A percentile compares a stretch with the other conserved stretches of the same genome.
Evolutionary conservation across 2,113 vertebrate species (phyloP).

Genomic region (Peromyscus californicus): DNA sequence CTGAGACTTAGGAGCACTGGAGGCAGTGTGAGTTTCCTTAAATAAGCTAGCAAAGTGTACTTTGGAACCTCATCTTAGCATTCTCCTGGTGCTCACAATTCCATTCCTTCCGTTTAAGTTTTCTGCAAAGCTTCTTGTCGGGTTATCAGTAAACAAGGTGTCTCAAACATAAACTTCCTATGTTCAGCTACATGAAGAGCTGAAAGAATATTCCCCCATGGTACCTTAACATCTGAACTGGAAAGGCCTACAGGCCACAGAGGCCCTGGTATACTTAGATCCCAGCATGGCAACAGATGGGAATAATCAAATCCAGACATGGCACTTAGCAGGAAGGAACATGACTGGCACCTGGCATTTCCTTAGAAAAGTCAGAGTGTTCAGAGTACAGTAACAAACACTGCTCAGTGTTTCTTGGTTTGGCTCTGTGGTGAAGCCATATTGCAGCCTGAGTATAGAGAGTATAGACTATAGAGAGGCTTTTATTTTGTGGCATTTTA

Average conservation of each 20-base stretch:
- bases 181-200: accelerated
- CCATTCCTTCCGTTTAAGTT: neutral
- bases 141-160: neutral
- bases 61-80: neutral
- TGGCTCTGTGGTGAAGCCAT: neutral
- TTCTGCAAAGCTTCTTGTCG: constrained; percentile 19
- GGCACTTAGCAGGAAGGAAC: neutral
- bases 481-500: neutral
- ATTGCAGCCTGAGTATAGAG: no score
- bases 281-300: neutral
- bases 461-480: neutral
- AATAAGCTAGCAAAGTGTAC: neutral
- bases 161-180: neutral
- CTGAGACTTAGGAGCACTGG: neutral
- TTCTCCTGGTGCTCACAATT: neutral
- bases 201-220: neutral
- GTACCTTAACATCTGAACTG: neutral
- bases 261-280: neutral
- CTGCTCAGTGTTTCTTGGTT: accelerated
- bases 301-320: neutral
- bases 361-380: neutral
- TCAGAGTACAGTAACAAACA: neutral
- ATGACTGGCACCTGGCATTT: neutral
- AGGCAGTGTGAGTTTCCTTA: constrained; percentile 18
- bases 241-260: neutral